Evolutionary conservation across 2,888 invertebrate species (phyloP).

Genomic region (Epirrhoe tristata): DNA sequence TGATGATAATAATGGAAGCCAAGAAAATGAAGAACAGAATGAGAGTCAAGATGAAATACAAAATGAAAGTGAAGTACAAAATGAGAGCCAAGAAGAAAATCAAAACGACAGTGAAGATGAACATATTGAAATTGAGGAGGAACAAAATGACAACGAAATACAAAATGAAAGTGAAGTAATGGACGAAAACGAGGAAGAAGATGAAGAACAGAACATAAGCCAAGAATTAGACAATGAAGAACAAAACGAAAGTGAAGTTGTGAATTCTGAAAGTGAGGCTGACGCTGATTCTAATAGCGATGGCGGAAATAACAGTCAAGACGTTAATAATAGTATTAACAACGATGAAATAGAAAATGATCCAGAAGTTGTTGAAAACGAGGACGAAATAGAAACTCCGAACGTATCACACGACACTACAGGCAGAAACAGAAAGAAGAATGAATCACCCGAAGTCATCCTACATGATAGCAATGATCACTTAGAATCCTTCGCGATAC

Average conservation of each 20-base stretch:
- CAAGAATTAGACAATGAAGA: slow-evolving; percentile 34
- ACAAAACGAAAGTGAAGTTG: slow-evolving; percentile 31
- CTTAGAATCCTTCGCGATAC: slow-evolving; percentile 54
- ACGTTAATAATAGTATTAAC: slow-evolving; percentile 37
- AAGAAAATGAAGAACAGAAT: slow-evolving; percentile 19
- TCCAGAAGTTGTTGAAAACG: slow-evolving; percentile 28
- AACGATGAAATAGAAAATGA: slow-evolving; percentile 34
- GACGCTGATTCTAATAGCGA: slow-evolving; percentile 31
- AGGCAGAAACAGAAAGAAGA: slow-evolving; percentile 54
- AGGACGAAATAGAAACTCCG: slow-evolving; percentile 41
- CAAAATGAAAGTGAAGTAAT: slow-evolving; percentile 24
- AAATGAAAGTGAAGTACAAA: slow-evolving; percentile 24
- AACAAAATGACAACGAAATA: slow-evolving; percentile 25
- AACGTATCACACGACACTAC: slow-evolving; percentile 60
- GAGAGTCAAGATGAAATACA: slow-evolving; percentile 12
- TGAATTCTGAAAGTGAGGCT: slow-evolving; percentile 32
- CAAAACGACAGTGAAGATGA: slow-evolving; percentile 27
- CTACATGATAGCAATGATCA: slow-evolving; percentile 53
- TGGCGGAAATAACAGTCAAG: slow-evolving; percentile 38
- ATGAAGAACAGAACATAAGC: slow-evolving; percentile 34
- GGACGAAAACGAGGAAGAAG: slow-evolving; percentile 29
- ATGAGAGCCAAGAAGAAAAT: slow-evolving; percentile 26
- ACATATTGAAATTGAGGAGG: slow-evolving; percentile 24
- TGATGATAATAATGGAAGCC: slow-evolving; percentile 23
- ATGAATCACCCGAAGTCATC: slow-evolving; percentile 65